Conservation (phyloP, 2,113 vertebrate genomes). For the Myiozetetes cayanensis region DNA sequence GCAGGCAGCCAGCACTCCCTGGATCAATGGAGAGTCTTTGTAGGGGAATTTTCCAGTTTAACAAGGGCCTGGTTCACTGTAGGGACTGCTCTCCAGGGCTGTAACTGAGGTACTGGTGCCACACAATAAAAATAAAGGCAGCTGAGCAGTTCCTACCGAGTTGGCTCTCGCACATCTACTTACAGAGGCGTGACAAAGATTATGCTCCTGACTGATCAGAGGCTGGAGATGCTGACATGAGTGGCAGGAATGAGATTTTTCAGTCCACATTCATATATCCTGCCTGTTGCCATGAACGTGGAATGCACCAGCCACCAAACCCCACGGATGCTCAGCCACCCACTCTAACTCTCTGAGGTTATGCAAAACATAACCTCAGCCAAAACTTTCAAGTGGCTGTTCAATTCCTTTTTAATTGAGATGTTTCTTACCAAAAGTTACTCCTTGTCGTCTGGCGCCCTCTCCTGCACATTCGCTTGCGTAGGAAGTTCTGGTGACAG, state of each 20-base stretch:
- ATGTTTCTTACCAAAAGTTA: not conserved
- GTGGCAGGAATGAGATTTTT: not conserved
- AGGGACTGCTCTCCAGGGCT: not conserved
- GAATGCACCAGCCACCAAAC: not conserved
- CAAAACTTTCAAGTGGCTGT: not conserved
- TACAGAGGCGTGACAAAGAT: not conserved
- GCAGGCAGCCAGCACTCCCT: not conserved
- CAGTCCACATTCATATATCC: not conserved
- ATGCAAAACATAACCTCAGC: not conserved
- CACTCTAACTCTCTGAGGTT: not conserved
- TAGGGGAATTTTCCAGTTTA: not conserved
- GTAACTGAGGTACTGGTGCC: not conserved
- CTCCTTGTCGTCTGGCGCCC: conserved; percentile 48
- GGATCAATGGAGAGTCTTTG: not conserved
- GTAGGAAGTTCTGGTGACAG: not conserved
- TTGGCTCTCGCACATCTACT: not conserved
- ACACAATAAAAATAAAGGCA: not conserved
- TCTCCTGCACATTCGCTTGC: not conserved
- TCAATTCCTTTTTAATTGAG: not conserved
- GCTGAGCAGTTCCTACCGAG: not conserved
- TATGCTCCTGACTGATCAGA: not conserved
- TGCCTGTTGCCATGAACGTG: not conserved
- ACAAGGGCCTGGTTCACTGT: not conserved
- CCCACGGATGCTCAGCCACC: not conserved
- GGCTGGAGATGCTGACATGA: not conserved